Base-by-base conservation (phyloP, 1,140 invertebrate species). In the Nylanderia fulva region DNA sequence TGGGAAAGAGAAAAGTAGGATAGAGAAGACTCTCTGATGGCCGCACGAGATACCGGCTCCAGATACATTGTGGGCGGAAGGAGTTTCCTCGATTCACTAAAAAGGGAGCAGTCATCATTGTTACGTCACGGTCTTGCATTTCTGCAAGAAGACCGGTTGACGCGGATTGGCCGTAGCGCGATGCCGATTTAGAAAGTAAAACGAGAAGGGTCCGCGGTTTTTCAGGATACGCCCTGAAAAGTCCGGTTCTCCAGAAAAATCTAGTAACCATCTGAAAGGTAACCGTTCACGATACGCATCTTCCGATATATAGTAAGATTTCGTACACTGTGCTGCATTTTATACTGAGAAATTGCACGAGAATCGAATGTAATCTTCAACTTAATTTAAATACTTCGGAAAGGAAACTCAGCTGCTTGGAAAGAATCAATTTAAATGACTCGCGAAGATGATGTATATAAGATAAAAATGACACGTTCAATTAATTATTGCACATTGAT, bases 91-190 rank as follows among this genome's bases (percentile, higher is more conserved):
- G 69, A 76, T 27, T 83, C 80, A 85, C 86, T 86, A 88, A 92
- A 64, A 91, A 92, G 88, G 88, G 91, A 93, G 91, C 92, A 92
- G 89, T 93, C 92, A 90, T 76, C 90, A 93, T 93, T 93, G 93
- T 93, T 93, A 82, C 93, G 91, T 93, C 93, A 93, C 86, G 61
- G 87, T 83, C 83, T 93, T 90, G 89, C 92, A 84, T 93, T 93
- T 93, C 92, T 92, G 93, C 92, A 88, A 93, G 45, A 48, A 15
- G 91, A 90, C 77, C 86, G 87, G 69, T 84, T 86, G 79, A 74
- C 79, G 84, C 84, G 56, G 72, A 87, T 74, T 69, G 82, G 52
- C 66, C 76, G 56, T 69, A 45, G n/a, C 61, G 76, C 29, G 56
- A 69, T 75, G 76, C 69, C 89, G 84, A 89, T 88, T 89, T 85